Conservation (phyloP, 2,888 invertebrate genomes). For the Callyntrura guangdongensis region DNA sequence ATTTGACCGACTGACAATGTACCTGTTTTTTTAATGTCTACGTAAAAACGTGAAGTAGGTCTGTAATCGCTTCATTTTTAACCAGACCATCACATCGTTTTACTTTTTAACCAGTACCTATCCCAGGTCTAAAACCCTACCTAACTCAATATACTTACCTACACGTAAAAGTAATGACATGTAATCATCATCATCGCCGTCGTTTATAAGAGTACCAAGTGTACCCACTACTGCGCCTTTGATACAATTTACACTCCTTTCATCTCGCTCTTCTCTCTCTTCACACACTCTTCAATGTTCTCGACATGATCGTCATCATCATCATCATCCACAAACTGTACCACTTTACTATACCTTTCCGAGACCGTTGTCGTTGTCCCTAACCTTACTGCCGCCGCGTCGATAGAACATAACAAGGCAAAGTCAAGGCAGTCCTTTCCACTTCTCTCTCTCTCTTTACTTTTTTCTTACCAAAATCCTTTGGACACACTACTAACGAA, state of each 20-base stretch:
- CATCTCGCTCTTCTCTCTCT: not conserved
- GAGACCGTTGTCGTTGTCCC: not conserved
- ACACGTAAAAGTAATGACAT: not conserved
- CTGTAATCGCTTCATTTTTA: not conserved
- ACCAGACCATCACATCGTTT: conserved; percentile 1
- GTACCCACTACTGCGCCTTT: conserved; percentile 43
- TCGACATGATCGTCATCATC: no score
- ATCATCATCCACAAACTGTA: not conserved
- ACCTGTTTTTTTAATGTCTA: not conserved
- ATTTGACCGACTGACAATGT: not conserved
- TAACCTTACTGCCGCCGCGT: not conserved
- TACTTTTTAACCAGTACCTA: conserved; percentile 20
- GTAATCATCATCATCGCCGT: conserved; percentile 11
- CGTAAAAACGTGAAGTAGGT: not conserved
- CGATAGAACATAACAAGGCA: not conserved
- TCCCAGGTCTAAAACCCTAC: not conserved
- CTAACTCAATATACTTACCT: not conserved
- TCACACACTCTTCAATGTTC: not conserved
- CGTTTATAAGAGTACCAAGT: not conserved
- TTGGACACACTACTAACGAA: not conserved
- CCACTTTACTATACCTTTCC: not conserved
- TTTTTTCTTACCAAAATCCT: not conserved
- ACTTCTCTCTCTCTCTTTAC: not conserved
- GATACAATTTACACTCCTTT: conserved; percentile 46
- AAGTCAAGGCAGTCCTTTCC: conserved; percentile 25